These are phyloP conservation scores for Phrynocephalus versicolor DNA, from an alignment of 2,113 vertebrate species.

Conservation along the genomic window DNA sequence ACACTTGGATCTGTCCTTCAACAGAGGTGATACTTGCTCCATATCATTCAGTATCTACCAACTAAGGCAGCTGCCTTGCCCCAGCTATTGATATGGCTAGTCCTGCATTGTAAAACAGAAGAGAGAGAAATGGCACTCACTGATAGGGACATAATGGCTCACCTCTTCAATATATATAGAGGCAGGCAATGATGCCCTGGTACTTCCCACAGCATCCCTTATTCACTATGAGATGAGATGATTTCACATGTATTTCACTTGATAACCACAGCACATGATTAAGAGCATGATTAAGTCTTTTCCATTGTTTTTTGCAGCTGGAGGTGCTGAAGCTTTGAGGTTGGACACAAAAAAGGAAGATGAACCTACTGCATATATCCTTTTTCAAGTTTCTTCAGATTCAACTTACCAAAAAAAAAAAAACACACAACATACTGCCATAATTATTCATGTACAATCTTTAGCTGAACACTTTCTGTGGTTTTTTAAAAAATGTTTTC, in stretches of 20 bases:
- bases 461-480: not conserved
- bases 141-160: not conserved
- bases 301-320: not conserved
- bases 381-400: not conserved
- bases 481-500: not conserved
- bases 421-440: not conserved
- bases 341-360: not conserved
- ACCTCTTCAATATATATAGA: not conserved
- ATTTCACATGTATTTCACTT: not conserved
- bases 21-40: not conserved
- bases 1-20: no score
- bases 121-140: not conserved
- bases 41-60: not conserved
- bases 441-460: not conserved
- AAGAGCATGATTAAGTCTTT: not conserved
- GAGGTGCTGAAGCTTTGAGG: not conserved
- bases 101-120: no score
- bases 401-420: no score
- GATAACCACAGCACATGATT: not conserved
- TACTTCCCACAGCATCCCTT: not conserved
- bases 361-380: no score
- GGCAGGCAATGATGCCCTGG: not conserved
- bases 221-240: not conserved
- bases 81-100: not conserved
- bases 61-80: not conserved